These are phyloP conservation scores for Daktulosphaira vitifoliae DNA, from an alignment of 1,140 invertebrate genomes.

Conservation along the genomic window DNA sequence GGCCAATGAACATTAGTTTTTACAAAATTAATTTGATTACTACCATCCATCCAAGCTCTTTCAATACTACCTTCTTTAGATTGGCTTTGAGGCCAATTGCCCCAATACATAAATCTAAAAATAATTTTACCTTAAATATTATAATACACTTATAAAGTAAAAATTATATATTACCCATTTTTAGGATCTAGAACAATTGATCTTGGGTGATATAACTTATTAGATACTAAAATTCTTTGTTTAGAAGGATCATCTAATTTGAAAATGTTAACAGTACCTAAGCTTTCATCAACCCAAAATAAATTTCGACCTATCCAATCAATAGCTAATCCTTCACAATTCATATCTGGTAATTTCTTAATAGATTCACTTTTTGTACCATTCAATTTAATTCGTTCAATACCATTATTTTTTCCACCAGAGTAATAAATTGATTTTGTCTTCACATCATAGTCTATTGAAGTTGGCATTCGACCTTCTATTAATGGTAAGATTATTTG, in stretches of 20 bases:
- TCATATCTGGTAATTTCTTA: constrained; percentile 46
- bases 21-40: constrained; percentile 43
- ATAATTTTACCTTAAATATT: constrained; percentile 1
- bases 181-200: constrained; percentile 62
- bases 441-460: constrained; percentile 60
- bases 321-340: constrained; percentile 61
- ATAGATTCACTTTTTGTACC: constrained; percentile 43
- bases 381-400: constrained; percentile 46
- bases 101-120: constrained; percentile 48
- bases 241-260: constrained; percentile 47
- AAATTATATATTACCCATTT: constrained; percentile 42
- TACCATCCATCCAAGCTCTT: constrained; percentile 49
- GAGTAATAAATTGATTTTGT: constrained; percentile 60
- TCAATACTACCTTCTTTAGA: constrained; percentile 45
- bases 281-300: constrained; percentile 69
- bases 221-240: constrained; percentile 49
- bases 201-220: constrained; percentile 50
- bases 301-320: constrained; percentile 72
- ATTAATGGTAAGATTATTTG: constrained; percentile 60
- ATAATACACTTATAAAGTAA: background rate
- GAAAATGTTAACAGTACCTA: constrained; percentile 46
- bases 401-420: constrained; percentile 47
- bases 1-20: constrained; percentile 46
- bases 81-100: constrained; percentile 44
- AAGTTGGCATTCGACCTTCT: constrained; percentile 52